phyloP scores from a whole-genome alignment of 2,888 invertebrate genomes.

The Chrysotoxum bicinctum region DNA sequence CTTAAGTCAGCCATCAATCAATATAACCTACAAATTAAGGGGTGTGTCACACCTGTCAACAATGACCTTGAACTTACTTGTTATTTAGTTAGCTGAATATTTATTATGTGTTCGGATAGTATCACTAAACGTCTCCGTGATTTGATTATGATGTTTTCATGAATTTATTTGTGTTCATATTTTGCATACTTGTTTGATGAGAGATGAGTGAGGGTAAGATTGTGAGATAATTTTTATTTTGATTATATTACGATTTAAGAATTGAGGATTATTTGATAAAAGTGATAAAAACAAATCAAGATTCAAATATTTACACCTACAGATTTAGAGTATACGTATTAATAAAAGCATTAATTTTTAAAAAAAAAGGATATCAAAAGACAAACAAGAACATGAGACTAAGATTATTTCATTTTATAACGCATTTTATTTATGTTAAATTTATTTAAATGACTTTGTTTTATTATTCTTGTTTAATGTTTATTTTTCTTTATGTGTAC shows the following conservation, averaged over 20 bases:
- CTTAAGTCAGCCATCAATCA: constrained; percentile 8
- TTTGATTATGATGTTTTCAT: constrained; percentile 7
- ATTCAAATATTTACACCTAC: background rate
- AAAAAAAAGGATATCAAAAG: too few relatives aligned
- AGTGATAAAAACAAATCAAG: background rate
- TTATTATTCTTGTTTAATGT: too few relatives aligned
- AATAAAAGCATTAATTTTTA: too few relatives aligned
- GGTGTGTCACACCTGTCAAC: constrained; percentile 14
- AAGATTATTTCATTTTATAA: too few relatives aligned
- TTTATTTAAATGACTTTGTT: too few relatives aligned
- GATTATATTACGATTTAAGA: background rate
- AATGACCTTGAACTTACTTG: constrained; percentile 23
- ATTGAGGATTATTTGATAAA: background rate
- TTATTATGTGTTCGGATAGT: background rate
- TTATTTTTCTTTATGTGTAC: too few relatives aligned
- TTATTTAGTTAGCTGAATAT: background rate
- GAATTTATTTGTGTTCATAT: background rate
- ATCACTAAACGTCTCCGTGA: background rate
- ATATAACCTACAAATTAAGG: background rate
- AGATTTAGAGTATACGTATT: too few relatives aligned
- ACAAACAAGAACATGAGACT: too few relatives aligned
- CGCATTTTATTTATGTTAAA: too few relatives aligned
- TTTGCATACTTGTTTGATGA: background rate
- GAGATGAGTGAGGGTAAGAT: background rate
- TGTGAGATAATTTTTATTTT: constrained; percentile 13